Conservation (phyloP, 2,797 vertebrate species). For the Yasuhikotakia modesta region DNA sequence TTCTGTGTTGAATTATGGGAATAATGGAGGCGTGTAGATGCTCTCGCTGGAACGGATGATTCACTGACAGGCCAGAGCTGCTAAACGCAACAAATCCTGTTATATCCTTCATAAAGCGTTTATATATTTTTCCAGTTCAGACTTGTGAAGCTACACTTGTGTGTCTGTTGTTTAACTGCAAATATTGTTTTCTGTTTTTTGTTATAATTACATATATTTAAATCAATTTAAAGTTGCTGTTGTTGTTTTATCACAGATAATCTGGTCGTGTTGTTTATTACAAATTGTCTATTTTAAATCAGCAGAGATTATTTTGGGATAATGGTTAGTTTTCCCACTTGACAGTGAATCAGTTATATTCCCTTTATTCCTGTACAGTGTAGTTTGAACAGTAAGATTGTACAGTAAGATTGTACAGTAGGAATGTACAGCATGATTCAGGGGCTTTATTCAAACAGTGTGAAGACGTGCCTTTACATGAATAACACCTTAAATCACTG, state of each 20-base stretch:
- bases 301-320: not conserved
- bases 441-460: conserved; percentile 33
- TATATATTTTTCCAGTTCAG: conserved; percentile 56
- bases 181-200: conserved; percentile 24
- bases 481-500: conserved; percentile 20
- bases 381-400: too few species aligned
- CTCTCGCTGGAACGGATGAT: conserved; percentile 22
- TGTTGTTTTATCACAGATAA: not conserved
- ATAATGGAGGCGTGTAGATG: conserved; percentile 17
- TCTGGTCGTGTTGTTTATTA: not conserved
- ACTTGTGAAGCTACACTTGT: conserved; percentile 35
- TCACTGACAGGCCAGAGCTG: conserved; percentile 38
- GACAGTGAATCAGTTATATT: conserved; percentile 6
- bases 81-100: conserved; percentile 50
- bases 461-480: conserved; percentile 11
- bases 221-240: conserved; percentile 7
- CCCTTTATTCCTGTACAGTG: conserved; percentile 14
- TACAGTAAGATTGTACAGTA: too few species aligned
- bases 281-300: not conserved
- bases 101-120: conserved; percentile 58
- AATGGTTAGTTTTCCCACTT: conserved; percentile 8
- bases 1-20: conserved; percentile 9
- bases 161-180: conserved; percentile 33
- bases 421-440: too few species aligned
- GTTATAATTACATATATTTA: not conserved